Evolutionary conservation across 2,797 vertebrate species (phyloP), one percentile per base, ranked within the genome.

Genomic region (Phoxinus dragarum): DNA sequence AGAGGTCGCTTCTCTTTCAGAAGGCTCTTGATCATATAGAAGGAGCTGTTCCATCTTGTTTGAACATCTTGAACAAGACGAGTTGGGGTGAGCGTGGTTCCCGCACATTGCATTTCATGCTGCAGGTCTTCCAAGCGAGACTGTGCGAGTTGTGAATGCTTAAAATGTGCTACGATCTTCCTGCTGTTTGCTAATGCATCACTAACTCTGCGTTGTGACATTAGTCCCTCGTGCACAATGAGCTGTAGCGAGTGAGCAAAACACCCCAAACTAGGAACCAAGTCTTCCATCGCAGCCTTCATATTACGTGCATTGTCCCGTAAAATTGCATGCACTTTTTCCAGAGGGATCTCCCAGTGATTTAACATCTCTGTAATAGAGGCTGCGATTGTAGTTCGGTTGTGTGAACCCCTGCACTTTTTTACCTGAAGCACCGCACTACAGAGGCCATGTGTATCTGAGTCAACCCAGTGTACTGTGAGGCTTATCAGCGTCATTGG

Each of bases 41-140:
- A 64, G 6, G 61, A 31, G 27, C 27, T 64, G 27, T 31, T 31
- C 61, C 61, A 31, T 64, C 61, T 64, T 31, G 61, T 64, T 31
- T 64, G 27, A 27, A 16, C 61, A 31, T 31, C 61, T 64, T 64
- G 61, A 31, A 64, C 61, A 64, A 64, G 61, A 64, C 27, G 27
- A 64, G 61, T 14, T 64, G 27, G 27, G 2, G n/a, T 16, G 59
- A 69, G 61, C 40, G 36, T 38, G 38, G 42, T 69, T 69, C 6
- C 31, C 12, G 67, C 34, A 69, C 31, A 31, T 52, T 81, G 78
- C 59, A 86, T 52, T 49, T 86, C 27, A 67, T 6, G 12, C 34
- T 86, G 84, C 14, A 76, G 40, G 16, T 86, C 59, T 86, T 86
- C 56, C 56, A 68, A 77, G 56, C 27, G 59, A 67, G 81, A 84